Evolutionary conservation across 2,888 invertebrate species (phyloP), one percentile per base, ranked within the genome.

Genomic region (Halictus ligatus): DNA sequence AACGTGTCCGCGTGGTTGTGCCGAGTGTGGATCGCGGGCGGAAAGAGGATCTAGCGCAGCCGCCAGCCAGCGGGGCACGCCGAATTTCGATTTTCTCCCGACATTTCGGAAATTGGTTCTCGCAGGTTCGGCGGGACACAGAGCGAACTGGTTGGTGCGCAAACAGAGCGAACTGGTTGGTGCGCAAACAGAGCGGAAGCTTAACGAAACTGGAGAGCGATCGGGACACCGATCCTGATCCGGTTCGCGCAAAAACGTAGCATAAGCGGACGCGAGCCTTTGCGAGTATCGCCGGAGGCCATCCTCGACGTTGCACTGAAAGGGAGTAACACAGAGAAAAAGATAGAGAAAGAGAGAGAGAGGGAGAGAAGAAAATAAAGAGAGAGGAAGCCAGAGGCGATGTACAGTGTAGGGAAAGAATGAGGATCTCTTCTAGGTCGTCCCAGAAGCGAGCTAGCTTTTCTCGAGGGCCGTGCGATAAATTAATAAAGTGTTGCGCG

Each of bases 161-260:
- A 54, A 21, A 54, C 54, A 54, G 21, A 21, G 54, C 54, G 8
- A 54, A n/a, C n/a, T n/a, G n/a, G n/a, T n/a, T n/a, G n/a, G 35
- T 2, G 21, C 60, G 60, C 25, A 15, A 25, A 15, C 13, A 25
- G 25, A 64, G 76, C 46, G 83, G 73, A 81, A 83, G 83, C 73
- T 80, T 72, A 74, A 83, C 72, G 80, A 76, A 69, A 78, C n/a
- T 29, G 67, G 29, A 72, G 29, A 54, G 43, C 54, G 72, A 76
- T 43, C 50, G 25, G 48, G 18, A 0, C 25, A 73, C 21, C 0
- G 43, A 8, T 48, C 60, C 71, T 46, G 82, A 46, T 84, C 78
- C 13, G 50, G 35, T 84, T 72, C 48, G 15, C 80, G 73, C 67
- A 75, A 48, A 74, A 50, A 71, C 29, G 50, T 13, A 25, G 50